These are phyloP conservation scores for Pyrocoelia pectoralis DNA, from an alignment of 2,888 invertebrate species.

Conservation along the genomic window DNA sequence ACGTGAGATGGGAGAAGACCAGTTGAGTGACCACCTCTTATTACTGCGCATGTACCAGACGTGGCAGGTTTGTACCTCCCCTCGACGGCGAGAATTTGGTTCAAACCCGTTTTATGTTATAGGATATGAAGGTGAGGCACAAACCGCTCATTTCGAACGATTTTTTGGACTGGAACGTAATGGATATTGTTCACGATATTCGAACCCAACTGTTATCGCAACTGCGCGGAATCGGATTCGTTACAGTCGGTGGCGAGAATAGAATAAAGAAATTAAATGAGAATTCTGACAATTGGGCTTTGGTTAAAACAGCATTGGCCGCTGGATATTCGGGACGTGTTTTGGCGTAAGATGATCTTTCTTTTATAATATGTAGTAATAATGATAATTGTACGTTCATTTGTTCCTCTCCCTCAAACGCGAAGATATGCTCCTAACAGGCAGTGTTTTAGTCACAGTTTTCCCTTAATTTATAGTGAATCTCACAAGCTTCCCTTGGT, in stretches of 20 bases:
- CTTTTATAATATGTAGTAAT: no score
- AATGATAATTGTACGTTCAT: no score
- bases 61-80: conserved; percentile 57
- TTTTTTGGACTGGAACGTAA: neutral
- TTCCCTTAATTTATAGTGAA: no score
- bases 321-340: neutral
- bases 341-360: no score
- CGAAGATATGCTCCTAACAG: no score
- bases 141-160: neutral
- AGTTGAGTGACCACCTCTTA: conserved; percentile 90
- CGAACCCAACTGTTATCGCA: neutral
- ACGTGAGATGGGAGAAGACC: conserved; percentile 72
- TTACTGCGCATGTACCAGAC: conserved; percentile 81
- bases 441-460: no score
- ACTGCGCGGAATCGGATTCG: neutral
- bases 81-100: neutral
- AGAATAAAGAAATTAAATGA: neutral
- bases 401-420: no score
- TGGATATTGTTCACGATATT: neutral
- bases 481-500: no score
- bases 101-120: neutral
- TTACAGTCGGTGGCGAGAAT: neutral
- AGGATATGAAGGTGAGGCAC: neutral
- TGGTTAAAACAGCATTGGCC: neutral
- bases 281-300: neutral